Evolutionary conservation across 1,140 invertebrate species (phyloP), one percentile per base, ranked within the genome.

Genomic region (Drosophila mojavensis): DNA sequence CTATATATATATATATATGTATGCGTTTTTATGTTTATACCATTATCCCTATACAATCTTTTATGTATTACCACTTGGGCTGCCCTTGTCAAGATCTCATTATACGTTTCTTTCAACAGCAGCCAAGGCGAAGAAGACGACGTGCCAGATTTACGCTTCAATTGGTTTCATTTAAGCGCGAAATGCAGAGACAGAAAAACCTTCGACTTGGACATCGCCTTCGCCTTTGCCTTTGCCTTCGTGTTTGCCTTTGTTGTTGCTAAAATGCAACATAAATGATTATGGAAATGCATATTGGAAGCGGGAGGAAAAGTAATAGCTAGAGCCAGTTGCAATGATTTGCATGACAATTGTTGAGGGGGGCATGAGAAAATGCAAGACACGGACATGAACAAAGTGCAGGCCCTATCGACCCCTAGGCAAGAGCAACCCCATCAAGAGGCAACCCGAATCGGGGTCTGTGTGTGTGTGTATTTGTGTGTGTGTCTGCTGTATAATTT

Each of bases 131-230:
- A 62, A 36, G 66, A 63, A 47, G 17, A 47, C n/a, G 63, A 86
- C 76, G 76, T 86, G 79, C 78, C 79, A 86, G 83, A 88, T 86
- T 86, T 83, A 88, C 79, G 83, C 83, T 86, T 86, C 83, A 79
- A 86, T 88, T 88, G 83, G 79, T 83, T 86, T 86, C 71, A 62
- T 79, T 88, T 79, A 83, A 79, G 84, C 83, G 79, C 55, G 69
- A 86, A 88, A 88, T 82, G 83, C 79, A 77, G 83, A 76, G 83
- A 76, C 76, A 68, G 55, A 26, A 24, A 69, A 69, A 58, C 58
- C 53, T 62, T 74, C 33, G 30, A 43, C 55, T 61, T 61, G 45
- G 41, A 13, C 47, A 61, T 65, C n/a, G 41, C 41, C 41, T 11
- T n/a, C 43, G 15, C 5, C 43, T 47, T 47, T 15, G n/a, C 1